A percentile compares a stretch with the other conserved stretches of the same genome.
phyloP scores from a whole-genome alignment of 2,888 invertebrate genomes.

The Gymnosoma rotundatum region DNA sequence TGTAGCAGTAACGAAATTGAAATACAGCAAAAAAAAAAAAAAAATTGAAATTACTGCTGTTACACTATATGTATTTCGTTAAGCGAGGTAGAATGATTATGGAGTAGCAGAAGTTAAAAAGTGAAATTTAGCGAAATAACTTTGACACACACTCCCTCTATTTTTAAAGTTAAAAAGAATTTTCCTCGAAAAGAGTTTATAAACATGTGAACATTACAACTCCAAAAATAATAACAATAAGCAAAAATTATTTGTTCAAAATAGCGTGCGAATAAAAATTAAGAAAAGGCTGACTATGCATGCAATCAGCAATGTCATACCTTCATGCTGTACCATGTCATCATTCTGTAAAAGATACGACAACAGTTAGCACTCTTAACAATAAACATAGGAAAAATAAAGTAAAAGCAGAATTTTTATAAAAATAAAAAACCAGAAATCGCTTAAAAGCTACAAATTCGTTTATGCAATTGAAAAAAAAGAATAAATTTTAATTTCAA shows the following conservation, averaged over 20 bases:
- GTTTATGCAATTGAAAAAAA: slow-evolving; percentile 3
- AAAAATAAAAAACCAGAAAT: slow-evolving; percentile 13
- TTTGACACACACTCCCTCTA: background rate
- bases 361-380: slow-evolving; percentile 35
- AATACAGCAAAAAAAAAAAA: too few species aligned
- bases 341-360: slow-evolving; percentile 20
- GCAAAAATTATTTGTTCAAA: background rate
- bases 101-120: slow-evolving; percentile 46
- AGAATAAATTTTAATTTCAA: background rate
- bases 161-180: background rate
- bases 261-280: background rate
- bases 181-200: background rate
- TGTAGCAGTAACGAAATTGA: slow-evolving; percentile 14
- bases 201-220: background rate
- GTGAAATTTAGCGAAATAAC: slow-evolving; percentile 57
- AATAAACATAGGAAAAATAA: background rate
- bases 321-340: background rate
- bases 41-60: background rate
- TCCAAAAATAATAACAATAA: slow-evolving; percentile 10
- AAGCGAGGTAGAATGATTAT: slow-evolving; percentile 8
- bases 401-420: background rate
- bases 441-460: slow-evolving; percentile 33
- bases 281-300: slow-evolving; percentile 32
- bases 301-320: background rate
- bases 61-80: background rate